These are phyloP conservation scores for Noctuana brunneofusca DNA, from an alignment of 2,888 invertebrate species.

Conservation along the genomic window DNA sequence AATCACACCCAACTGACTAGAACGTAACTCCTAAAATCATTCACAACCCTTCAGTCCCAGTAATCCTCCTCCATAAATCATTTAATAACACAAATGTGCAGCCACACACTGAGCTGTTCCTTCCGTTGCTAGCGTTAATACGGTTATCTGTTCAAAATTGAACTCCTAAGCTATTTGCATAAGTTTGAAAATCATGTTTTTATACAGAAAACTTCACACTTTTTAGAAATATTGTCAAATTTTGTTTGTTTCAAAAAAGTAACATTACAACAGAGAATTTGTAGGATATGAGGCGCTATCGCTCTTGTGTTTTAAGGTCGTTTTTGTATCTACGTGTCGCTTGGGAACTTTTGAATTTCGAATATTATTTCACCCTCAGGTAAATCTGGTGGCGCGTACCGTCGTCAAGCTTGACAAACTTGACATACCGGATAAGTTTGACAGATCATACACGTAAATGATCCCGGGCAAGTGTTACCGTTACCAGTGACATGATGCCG, in stretches of 20 bases:
- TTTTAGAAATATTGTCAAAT: constrained; percentile 9
- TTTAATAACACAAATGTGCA: constrained; percentile 82
- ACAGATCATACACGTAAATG: constrained; percentile 72
- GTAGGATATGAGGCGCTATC: constrained; percentile 49
- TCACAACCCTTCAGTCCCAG: constrained; percentile 50
- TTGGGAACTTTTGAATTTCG: constrained; percentile 45
- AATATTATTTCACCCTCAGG: constrained; percentile 64
- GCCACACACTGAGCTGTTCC: constrained; percentile 80
- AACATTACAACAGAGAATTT: constrained; percentile 49
- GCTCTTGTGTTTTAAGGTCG: constrained; percentile 42
- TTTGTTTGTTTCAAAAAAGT: constrained; percentile 50
- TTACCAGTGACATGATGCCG: constrained; percentile 12
- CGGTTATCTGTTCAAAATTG: background rate
- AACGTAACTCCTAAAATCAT: constrained; percentile 31
- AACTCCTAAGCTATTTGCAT: background rate
- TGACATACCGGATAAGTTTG: constrained; percentile 75
- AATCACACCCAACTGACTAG: constrained; percentile 26
- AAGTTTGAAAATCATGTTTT: constrained; percentile 1
- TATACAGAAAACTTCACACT: background rate
- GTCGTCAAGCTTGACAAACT: constrained; percentile 66
- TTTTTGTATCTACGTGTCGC: constrained; percentile 43
- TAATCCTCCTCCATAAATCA: constrained; percentile 81
- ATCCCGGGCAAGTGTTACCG: constrained; percentile 45
- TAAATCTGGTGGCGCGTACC: constrained; percentile 73
- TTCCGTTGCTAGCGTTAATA: constrained; percentile 58